A percentile compares a stretch with the other conserved stretches of the same genome.
phyloP scores from a whole-genome alignment of 2,888 invertebrate genomes.

The Anticlea derivata region DNA sequence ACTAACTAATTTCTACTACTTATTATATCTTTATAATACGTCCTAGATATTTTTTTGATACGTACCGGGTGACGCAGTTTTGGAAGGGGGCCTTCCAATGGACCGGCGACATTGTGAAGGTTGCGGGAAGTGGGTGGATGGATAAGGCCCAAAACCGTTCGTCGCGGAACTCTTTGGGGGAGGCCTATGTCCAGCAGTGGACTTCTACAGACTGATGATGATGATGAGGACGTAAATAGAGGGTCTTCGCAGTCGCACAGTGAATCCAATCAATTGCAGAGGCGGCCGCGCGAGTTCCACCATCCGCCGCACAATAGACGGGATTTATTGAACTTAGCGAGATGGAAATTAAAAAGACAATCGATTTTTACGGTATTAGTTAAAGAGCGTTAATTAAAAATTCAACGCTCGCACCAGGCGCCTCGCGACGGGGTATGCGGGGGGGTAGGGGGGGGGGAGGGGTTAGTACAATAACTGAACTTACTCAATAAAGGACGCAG shows the following conservation, averaged over 20 bases:
- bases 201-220: too few relatives aligned
- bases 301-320: conserved; percentile 25
- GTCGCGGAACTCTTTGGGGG: too few relatives aligned
- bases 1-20: too few relatives aligned
- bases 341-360: conserved; percentile 42
- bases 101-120: too few relatives aligned
- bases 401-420: conserved; percentile 7
- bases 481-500: conserved; percentile 33
- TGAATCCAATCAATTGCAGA: conserved; percentile 30
- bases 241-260: conserved; percentile 31
- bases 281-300: conserved; percentile 1
- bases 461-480: conserved; percentile 22
- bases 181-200: too few relatives aligned
- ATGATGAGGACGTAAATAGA: conserved; percentile 20
- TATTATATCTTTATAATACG: too few relatives aligned
- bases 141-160: too few relatives aligned
- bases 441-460: not conserved
- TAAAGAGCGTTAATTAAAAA: conserved; percentile 33
- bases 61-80: too few relatives aligned
- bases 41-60: too few relatives aligned
- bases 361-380: conserved; percentile 28
- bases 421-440: not conserved
- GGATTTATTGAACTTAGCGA: conserved; percentile 39
- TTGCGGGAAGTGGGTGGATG: too few relatives aligned
- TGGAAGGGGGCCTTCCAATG: too few relatives aligned